Conservation (phyloP, 2,797 vertebrate genomes). For the Premnoplex brunnescens region DNA sequence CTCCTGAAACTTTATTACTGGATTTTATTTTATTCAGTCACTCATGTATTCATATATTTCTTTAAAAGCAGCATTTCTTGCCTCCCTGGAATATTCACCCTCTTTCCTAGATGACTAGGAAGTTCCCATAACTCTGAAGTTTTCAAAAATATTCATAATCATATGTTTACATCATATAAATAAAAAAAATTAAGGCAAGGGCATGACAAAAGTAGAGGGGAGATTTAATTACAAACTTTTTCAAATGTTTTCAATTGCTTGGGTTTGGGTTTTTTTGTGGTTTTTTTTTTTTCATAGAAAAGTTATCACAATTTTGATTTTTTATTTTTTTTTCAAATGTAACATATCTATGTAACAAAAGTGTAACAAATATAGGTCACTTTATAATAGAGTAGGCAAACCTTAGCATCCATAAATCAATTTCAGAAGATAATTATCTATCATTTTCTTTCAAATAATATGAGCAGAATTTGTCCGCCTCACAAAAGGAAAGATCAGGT, state of each 20-base stretch:
- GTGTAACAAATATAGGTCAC: not conserved
- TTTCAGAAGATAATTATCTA: not conserved
- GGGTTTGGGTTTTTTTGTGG: not conserved
- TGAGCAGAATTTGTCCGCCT: not conserved
- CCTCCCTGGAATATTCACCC: not conserved
- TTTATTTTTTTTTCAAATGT: not conserved
- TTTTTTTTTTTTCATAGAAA: not conserved
- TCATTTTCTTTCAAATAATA: not conserved
- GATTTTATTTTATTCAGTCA: not conserved
- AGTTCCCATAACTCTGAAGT: not conserved
- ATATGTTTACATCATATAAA: not conserved
- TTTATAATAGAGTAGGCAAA: not conserved
- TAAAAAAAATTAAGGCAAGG: not conserved
- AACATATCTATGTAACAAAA: not conserved
- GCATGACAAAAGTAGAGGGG: not conserved
- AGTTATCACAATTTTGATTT: not conserved
- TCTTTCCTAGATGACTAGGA: not conserved
- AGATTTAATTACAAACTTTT: not conserved
- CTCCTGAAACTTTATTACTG: not conserved
- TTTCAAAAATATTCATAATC: not conserved
- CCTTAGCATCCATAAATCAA: not conserved
- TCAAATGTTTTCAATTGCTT: not conserved
- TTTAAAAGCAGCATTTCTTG: not conserved
- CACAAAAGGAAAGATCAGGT: not conserved
- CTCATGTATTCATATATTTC: not conserved